phyloP scores from a whole-genome alignment of 2,797 vertebrate genomes.

The Eulemur coronatus region DNA sequence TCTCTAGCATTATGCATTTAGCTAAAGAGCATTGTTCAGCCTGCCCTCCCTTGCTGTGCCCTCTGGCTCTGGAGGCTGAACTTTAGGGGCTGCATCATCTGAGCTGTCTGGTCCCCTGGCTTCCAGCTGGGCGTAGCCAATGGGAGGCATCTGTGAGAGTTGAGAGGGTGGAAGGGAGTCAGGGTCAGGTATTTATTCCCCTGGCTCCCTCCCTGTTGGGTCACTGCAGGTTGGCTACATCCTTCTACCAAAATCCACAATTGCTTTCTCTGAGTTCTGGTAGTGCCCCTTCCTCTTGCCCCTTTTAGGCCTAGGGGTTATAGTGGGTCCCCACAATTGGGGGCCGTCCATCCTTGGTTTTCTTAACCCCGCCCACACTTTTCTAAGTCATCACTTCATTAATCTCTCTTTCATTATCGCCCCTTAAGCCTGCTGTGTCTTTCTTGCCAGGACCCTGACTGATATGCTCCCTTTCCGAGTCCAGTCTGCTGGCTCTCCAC shows the following conservation, averaged over 20 bases:
- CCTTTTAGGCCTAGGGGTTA: not conserved
- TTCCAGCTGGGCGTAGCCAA: not conserved
- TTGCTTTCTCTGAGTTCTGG: not conserved
- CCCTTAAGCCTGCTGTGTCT: not conserved
- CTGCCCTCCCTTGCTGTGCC: not conserved
- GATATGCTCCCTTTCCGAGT: not conserved
- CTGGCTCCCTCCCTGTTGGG: not conserved
- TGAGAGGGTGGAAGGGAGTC: not conserved
- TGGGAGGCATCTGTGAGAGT: not conserved
- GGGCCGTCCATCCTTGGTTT: not conserved
- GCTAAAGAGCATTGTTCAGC: not conserved
- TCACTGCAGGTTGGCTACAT: not conserved
- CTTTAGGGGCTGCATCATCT: not conserved
- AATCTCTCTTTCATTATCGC: not conserved
- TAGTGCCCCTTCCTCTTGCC: not conserved
- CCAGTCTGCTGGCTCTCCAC: not conserved
- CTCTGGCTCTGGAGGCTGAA: not conserved
- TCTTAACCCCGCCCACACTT: not conserved
- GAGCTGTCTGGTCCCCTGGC: not conserved
- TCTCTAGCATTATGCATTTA: not conserved
- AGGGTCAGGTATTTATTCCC: not conserved
- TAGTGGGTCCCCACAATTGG: not conserved
- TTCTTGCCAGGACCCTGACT: not conserved
- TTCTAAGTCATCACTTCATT: not conserved
- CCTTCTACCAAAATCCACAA: not conserved